Percentiles rank a stretch among this genome's conserved stretches.
Conservation (phyloP, 2,113 vertebrate genomes). For the Spermophilus dauricus region DNA sequence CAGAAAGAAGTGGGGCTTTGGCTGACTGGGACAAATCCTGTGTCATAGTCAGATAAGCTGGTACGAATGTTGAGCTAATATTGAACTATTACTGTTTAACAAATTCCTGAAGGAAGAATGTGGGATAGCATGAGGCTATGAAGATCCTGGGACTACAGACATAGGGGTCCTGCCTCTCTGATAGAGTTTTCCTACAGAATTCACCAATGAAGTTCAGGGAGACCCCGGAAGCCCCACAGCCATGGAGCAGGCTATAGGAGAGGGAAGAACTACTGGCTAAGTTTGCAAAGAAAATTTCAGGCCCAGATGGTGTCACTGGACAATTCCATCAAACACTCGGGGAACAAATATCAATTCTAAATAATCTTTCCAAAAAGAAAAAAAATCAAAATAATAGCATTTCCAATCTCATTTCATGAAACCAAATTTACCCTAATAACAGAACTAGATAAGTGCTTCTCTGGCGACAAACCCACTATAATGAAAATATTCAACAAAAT, state of each 20-base stretch:
- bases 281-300: not conserved
- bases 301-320: not conserved
- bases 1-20: not conserved
- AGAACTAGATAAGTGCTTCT: not conserved
- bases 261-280: not conserved
- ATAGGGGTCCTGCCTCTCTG: not conserved
- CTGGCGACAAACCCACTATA: not conserved
- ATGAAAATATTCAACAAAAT: not conserved
- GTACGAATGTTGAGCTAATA: not conserved
- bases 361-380: not conserved
- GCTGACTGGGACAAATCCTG: not conserved
- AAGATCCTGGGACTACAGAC: not conserved
- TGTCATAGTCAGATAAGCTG: not conserved
- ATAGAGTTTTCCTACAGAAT: not conserved
- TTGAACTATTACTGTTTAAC: not conserved
- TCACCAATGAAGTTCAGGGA: not conserved
- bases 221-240: too few species aligned
- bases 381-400: not conserved
- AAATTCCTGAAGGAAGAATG: not conserved
- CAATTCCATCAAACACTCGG: not conserved
- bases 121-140: too few species aligned
- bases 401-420: not conserved
- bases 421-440: not conserved
- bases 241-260: not conserved
- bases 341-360: not conserved